phyloP scores from a whole-genome alignment of 2,888 invertebrate species.

The Rhodophaea formosa region DNA sequence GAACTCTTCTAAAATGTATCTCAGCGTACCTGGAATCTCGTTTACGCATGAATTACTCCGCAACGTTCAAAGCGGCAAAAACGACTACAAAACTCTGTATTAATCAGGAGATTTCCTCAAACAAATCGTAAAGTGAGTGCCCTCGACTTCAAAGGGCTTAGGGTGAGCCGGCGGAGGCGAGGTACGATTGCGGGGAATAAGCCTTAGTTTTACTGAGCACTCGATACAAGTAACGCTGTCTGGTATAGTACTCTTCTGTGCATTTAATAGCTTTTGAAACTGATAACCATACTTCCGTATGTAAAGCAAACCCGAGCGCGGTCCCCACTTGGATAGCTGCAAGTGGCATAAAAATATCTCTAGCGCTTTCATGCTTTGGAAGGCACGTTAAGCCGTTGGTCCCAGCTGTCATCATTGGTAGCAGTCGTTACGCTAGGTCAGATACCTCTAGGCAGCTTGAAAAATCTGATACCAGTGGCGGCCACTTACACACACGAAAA shows the following conservation, averaged over 20 bases:
- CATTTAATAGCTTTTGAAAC: no score
- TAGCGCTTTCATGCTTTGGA: no score
- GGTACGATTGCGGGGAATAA: slow-evolving; percentile 5
- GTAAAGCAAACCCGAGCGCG: no score
- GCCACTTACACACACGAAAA: no score
- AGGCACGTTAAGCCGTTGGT: no score
- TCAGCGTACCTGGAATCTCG: neutral
- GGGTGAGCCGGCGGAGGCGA: neutral
- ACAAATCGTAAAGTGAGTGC: slow-evolving; percentile 11
- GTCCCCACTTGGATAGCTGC: no score
- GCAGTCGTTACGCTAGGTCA: no score
- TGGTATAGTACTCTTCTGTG: neutral
- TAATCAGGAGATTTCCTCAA: slow-evolving; percentile 16
- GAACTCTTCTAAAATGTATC: neutral
- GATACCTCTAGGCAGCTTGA: no score
- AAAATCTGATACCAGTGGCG: no score
- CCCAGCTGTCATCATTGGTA: no score
- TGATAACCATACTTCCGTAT: no score
- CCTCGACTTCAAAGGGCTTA: slow-evolving; percentile 10
- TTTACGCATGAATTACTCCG: slow-evolving; percentile 7
- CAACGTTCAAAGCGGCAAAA: slow-evolving; percentile 3
- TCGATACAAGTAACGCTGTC: slow-evolving; percentile 1
- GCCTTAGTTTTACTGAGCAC: neutral
- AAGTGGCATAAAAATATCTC: no score
- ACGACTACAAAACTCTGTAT: slow-evolving; percentile 5